A percentile compares a stretch with the other conserved stretches of the same genome.
Conservation (phyloP, 2,888 invertebrate genomes). For the Bembecia ichneumoniformis region DNA sequence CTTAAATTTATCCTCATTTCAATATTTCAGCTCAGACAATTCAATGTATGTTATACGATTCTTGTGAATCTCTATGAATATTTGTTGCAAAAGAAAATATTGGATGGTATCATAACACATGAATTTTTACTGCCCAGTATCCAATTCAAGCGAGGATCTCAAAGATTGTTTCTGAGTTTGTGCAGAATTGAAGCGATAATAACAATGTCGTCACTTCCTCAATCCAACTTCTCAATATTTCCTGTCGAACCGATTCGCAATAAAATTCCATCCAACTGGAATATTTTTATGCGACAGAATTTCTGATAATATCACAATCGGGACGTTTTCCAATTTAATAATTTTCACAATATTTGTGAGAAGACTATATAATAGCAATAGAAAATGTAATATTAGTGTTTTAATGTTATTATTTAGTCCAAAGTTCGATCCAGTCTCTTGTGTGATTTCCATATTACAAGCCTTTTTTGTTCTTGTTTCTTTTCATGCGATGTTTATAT, state of each 20-base stretch:
- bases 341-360: no score
- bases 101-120: constrained; percentile 47
- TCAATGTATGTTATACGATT: background rate
- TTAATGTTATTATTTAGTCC: no score
- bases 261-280: constrained; percentile 41
- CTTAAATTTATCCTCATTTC: no score
- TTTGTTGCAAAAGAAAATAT: constrained; percentile 23
- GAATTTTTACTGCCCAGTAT: constrained; percentile 50
- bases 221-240: constrained; percentile 65
- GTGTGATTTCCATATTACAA: no score
- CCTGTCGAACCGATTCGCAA: constrained; percentile 39
- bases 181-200: constrained; percentile 58
- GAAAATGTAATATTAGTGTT: no score
- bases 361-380: no score
- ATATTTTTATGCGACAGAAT: constrained; percentile 22
- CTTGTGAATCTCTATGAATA: no score
- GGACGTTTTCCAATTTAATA: no score
- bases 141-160: constrained; percentile 43
- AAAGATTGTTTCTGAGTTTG: constrained; percentile 56
- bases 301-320: background rate
- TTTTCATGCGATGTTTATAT: no score
- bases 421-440: no score
- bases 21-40: background rate
- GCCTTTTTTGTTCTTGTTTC: no score
- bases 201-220: constrained; percentile 67